A percentile compares a stretch with the other conserved stretches of the same genome.
Evolutionary conservation across 2,888 invertebrate species (phyloP).

Genomic region (Meiosimyza decipiens): DNA sequence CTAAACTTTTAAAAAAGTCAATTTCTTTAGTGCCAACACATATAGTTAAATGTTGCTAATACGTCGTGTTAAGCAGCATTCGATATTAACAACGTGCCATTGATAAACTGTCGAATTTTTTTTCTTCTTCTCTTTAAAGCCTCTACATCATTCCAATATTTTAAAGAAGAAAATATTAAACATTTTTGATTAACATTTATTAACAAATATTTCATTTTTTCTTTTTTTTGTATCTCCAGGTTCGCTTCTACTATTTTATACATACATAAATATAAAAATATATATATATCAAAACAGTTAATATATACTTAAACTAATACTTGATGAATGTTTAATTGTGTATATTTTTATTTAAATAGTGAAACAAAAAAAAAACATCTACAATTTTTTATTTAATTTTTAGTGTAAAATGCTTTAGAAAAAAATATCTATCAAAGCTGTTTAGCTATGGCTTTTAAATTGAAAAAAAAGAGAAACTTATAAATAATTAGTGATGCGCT

Average conservation of each 20-base stretch:
- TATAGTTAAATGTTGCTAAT: no score
- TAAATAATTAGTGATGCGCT: no score
- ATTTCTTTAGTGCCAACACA: no score
- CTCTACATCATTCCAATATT: no score
- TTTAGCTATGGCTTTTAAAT: no score
- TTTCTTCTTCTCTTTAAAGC: no score
- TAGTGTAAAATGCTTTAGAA: background rate
- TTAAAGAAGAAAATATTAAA: constrained; percentile 40
- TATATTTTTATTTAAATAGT: constrained; percentile 33
- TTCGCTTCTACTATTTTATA: constrained; percentile 53
- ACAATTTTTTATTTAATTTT: constrained; percentile 2
- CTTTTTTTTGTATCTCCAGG: constrained; percentile 57
- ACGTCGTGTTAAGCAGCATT: no score
- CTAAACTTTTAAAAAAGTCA: no score
- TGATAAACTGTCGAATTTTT: no score
- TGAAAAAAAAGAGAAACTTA: no score
- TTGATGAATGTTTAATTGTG: constrained; percentile 36
- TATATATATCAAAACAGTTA: constrained; percentile 35
- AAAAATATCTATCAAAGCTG: no score
- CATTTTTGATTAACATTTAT: constrained; percentile 43
- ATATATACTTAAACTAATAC: constrained; percentile 43
- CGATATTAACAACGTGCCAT: no score
- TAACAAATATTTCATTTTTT: constrained; percentile 49
- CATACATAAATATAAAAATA: constrained; percentile 43
- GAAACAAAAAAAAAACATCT: constrained; percentile 11